Percentiles rank a stretch among this genome's conserved stretches.
Conservation (phyloP, 2,888 invertebrate genomes). For the Formica aserva region DNA sequence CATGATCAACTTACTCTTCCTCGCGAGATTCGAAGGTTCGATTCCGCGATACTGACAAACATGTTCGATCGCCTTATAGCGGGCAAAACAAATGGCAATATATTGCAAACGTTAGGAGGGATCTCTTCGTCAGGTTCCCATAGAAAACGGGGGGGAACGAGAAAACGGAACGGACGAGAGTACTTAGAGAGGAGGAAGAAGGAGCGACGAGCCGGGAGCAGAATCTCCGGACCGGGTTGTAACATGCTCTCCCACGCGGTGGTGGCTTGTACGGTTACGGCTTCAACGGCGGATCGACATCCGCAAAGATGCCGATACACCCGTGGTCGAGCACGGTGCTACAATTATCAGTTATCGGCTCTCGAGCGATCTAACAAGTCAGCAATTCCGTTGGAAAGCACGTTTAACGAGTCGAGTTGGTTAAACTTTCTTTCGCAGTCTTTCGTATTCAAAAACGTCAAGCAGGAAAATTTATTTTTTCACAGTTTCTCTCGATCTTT, state of each 20-base stretch:
- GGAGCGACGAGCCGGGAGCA: slow-evolving; percentile 37
- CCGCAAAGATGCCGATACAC: slow-evolving; percentile 59
- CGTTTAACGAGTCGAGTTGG: slow-evolving; percentile 33
- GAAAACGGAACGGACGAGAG: slow-evolving; percentile 26
- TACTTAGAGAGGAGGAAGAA: slow-evolving; percentile 34
- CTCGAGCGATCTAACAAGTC: slow-evolving; percentile 43
- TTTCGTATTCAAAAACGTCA: not conserved
- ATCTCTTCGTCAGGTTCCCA: slow-evolving; percentile 73
- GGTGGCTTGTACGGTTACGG: slow-evolving; percentile 75
- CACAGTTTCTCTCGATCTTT: not conserved
- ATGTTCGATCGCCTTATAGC: slow-evolving; percentile 81
- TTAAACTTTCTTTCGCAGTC: not conserved
- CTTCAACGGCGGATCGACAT: slow-evolving; percentile 75
- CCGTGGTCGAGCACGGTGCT: slow-evolving; percentile 45
- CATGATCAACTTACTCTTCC: slow-evolving; percentile 65
- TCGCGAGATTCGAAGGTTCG: slow-evolving; percentile 74
- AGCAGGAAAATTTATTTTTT: not conserved
- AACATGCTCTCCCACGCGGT: slow-evolving; percentile 82
- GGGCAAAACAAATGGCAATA: slow-evolving; percentile 84
- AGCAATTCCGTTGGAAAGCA: slow-evolving; percentile 14
- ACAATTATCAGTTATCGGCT: slow-evolving; percentile 55
- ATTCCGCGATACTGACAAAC: slow-evolving; percentile 84
- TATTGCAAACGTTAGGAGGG: slow-evolving; percentile 77
- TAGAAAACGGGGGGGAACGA: slow-evolving; percentile 55
- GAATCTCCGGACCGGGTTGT: slow-evolving; percentile 57